Evolutionary conservation across 2,797 vertebrate genomes (phyloP).

Genomic region (Triplophysa bombifrons): DNA sequence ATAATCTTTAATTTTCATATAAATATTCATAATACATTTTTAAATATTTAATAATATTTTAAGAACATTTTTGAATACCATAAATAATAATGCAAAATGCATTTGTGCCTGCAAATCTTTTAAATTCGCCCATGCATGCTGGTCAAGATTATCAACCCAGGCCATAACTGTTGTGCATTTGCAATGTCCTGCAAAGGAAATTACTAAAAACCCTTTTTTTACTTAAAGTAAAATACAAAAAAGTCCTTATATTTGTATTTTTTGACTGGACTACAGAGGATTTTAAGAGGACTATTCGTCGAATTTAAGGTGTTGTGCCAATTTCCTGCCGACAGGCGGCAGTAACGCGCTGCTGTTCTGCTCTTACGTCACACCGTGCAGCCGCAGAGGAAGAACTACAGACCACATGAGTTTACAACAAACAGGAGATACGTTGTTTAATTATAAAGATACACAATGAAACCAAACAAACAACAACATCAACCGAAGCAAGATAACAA

Average conservation of each 20-base stretch:
- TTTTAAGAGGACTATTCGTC: no score
- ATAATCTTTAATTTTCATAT: no score
- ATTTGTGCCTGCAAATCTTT: no score
- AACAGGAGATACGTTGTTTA: not conserved
- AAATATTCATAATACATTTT: no score
- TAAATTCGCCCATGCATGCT: no score
- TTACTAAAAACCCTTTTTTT: not conserved
- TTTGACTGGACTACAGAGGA: not conserved
- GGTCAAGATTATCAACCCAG: no score
- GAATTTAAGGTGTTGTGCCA: not conserved
- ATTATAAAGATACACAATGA: conserved; percentile 8
- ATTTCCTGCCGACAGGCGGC: not conserved
- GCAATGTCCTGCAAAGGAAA: not conserved
- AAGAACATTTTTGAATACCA: no score
- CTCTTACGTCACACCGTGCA: not conserved
- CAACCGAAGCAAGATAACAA: conserved; percentile 16
- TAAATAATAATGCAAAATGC: no score
- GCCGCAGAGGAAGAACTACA: conserved; percentile 9
- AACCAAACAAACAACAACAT: conserved; percentile 14
- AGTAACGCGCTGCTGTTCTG: not conserved
- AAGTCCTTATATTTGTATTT: not conserved
- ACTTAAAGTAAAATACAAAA: no score
- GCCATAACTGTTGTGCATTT: no score
- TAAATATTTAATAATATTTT: no score
- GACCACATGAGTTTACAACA: not conserved